Evolutionary conservation across 2,797 vertebrate species (phyloP), one percentile per base, ranked within the genome.

Genomic region (Cyclopterus lumpus): DNA sequence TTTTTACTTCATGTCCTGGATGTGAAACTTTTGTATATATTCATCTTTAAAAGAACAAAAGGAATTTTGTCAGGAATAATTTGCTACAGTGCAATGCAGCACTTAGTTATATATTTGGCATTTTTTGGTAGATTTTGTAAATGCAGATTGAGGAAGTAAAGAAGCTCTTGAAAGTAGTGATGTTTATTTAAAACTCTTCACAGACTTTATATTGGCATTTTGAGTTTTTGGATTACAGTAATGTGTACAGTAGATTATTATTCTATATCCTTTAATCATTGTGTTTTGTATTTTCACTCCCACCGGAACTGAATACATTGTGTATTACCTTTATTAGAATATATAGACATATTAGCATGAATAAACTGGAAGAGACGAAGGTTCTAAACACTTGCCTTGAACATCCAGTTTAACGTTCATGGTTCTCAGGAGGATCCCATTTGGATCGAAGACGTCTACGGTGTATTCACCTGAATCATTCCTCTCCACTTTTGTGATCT

Each of bases 391-490:
- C 85, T 86, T 86, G 24, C 89, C 88, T 86, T 84, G 20, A 34
- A 92, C 63, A 20, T 86, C 36, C 69, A 93, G 65, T 0, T 12
- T 44, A 9, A 91, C 1, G 0, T 0, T 0, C 5, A 73, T 15
- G 0, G 1, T 44, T 55, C 11, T 65, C 12, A 75, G 0, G 1
- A 0, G 0, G 4, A 44, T 0, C 8, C 86, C 88, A 1, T 79
- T 0, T 1, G 0, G 2, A 38, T 38, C 0, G 69, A 51, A 83
- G 42, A 72, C 24, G 0, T 88, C 76, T 9, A 85, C 1, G 0
- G 0, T 55, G 78, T 90, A 93, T 22, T 11, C 71, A 11, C 86
- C 89, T 0, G 88, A 60, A 51, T 93, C 91, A 8, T 7, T 72
- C 57, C 0, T 63, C 73, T 64, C 34, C 75, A 86, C 7, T 0